A percentile compares a stretch with the other conserved stretches of the same genome.
phyloP scores from a whole-genome alignment of 1,140 invertebrate species.

The Chrysopa pallens region DNA sequence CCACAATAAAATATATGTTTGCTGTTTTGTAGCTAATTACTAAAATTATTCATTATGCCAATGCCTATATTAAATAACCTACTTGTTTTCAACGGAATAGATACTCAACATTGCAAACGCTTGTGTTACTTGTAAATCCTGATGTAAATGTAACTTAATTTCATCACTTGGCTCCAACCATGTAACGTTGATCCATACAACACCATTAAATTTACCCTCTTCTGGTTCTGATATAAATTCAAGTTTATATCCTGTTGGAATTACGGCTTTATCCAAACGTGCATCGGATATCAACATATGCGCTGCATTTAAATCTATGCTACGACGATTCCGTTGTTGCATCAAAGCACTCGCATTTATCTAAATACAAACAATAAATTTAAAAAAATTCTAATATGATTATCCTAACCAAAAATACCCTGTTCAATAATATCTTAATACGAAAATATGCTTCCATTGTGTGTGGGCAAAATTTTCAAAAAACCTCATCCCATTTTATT shows the following conservation, averaged over 20 bases:
- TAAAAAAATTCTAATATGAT: conserved; percentile 2
- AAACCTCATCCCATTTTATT: no score
- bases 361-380: conserved; percentile 1
- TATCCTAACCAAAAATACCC: not conserved
- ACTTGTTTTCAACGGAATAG: no score
- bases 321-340: conserved; percentile 15
- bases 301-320: conserved; percentile 38
- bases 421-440: no score
- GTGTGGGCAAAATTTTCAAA: no score
- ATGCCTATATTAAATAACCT: no score
- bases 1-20: no score
- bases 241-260: conserved; percentile 38
- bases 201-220: conserved; percentile 35
- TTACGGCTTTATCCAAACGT: conserved; percentile 31
- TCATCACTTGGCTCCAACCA: conserved; percentile 33
- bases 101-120: conserved; percentile 8
- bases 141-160: conserved; percentile 39
- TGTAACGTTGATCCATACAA: conserved; percentile 37
- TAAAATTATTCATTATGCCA: no score
- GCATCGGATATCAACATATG: conserved; percentile 33
- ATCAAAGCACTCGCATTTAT: no score
- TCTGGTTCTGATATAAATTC: conserved; percentile 37
- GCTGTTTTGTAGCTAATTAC: no score
- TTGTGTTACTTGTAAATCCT: conserved; percentile 30
- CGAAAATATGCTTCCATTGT: not conserved